Conservation (phyloP, 2,797 vertebrate species). For the Bradypodion pumilum region DNA sequence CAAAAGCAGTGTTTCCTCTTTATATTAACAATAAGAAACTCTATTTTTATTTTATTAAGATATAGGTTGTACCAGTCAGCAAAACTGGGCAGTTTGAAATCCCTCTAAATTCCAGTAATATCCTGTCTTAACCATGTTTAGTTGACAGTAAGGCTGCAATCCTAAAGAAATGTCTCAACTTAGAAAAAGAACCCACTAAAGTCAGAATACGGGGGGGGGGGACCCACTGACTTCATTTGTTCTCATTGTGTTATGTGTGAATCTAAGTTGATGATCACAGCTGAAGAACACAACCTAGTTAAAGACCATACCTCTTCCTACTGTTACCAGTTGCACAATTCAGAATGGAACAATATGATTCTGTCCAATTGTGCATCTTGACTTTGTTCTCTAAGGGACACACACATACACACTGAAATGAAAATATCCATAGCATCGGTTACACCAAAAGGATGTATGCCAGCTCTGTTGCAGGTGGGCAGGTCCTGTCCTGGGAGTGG, state of each 20-base stretch:
- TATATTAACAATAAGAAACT: neutral
- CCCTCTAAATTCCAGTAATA: neutral
- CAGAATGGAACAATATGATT: neutral
- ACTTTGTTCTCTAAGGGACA: neutral
- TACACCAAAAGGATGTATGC: neutral
- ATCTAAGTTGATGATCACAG: neutral
- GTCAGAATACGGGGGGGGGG: no score
- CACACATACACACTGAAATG: neutral
- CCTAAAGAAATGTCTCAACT: neutral
- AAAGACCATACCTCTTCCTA: neutral
- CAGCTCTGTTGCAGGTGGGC: neutral
- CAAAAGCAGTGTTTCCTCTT: constrained; percentile 29
- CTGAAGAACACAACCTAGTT: neutral
- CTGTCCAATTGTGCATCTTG: neutral
- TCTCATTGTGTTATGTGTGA: neutral
- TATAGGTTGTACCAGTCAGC: neutral
- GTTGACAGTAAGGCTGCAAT: neutral
- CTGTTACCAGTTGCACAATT: neutral
- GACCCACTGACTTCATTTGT: neutral
- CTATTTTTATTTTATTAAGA: neutral
- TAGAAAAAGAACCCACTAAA: no score
- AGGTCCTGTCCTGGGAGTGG: neutral
- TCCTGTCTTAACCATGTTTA: neutral
- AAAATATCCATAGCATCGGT: neutral
- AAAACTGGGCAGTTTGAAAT: neutral